Percentiles rank a stretch among this genome's conserved stretches.
Conservation (phyloP, 2,797 vertebrate species). For the Pempheris klunzingeri region DNA sequence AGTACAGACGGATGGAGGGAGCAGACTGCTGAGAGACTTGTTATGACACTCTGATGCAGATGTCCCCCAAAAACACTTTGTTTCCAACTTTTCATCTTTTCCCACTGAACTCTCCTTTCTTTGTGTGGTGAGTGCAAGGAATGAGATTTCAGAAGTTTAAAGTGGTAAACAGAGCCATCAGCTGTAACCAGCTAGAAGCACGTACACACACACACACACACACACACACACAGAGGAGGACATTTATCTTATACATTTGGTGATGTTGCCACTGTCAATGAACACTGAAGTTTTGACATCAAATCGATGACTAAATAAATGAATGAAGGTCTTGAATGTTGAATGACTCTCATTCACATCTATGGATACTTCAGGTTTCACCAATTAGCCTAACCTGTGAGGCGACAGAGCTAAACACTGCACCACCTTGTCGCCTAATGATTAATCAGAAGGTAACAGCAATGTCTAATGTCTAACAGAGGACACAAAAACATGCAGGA, state of each 20-base stretch:
- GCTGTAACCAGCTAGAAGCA: background rate
- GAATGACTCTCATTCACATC: too few relatives aligned
- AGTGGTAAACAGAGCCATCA: conserved; percentile 42
- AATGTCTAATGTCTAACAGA: background rate
- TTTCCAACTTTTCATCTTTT: conserved; percentile 53
- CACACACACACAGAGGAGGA: background rate
- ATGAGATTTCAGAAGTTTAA: conserved; percentile 36
- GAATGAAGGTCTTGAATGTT: too few relatives aligned
- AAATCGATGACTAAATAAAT: too few relatives aligned
- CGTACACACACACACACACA: background rate
- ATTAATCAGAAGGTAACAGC: background rate
- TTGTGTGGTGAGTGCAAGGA: conserved; percentile 24
- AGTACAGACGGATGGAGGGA: conserved; percentile 40
- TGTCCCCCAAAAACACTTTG: conserved; percentile 3
- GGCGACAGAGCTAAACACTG: too few relatives aligned
- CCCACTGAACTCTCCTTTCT: conserved; percentile 45
- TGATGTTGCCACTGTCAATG: background rate
- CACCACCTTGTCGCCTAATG: too few relatives aligned
- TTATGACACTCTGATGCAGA: conserved; percentile 57
- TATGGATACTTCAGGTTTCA: too few relatives aligned
- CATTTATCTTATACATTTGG: background rate
- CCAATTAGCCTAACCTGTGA: too few relatives aligned
- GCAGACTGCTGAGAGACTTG: conserved; percentile 54
- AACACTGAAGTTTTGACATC: background rate
- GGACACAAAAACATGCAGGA: background rate